Evolutionary conservation across 2,797 vertebrate genomes (phyloP).

Genomic region (Euphonia xanthogaster): DNA sequence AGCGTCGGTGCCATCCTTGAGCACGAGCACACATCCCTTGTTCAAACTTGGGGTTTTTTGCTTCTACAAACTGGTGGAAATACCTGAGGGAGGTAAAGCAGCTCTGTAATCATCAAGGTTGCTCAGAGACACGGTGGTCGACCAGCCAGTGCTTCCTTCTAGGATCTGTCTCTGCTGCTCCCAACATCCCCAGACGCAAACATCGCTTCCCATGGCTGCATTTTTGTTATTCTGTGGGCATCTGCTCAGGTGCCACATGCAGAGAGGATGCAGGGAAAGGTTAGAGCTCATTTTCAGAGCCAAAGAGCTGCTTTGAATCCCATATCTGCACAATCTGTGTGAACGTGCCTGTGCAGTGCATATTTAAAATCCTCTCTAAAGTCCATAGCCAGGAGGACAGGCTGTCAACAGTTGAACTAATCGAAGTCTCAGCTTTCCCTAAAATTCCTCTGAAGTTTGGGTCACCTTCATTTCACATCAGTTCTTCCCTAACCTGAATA

Average conservation of each 20-base stretch:
- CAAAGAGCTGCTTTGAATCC: background rate
- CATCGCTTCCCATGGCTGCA: background rate
- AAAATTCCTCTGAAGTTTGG: constrained; percentile 34
- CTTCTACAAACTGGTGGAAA: background rate
- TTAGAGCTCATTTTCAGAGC: background rate
- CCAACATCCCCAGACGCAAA: background rate
- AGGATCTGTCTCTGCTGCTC: background rate
- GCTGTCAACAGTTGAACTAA: background rate
- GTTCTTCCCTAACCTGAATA: background rate
- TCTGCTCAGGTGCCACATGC: background rate
- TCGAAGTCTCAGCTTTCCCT: background rate
- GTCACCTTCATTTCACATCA: constrained; percentile 38
- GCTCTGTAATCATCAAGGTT: background rate
- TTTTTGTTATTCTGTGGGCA: background rate
- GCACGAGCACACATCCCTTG: background rate
- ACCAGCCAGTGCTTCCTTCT: background rate
- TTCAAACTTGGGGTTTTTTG: background rate
- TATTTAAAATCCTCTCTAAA: background rate
- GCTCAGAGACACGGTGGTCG: background rate
- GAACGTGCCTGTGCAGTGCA: background rate
- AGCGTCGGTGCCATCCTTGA: background rate
- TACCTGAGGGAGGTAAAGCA: background rate
- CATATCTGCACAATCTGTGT: background rate
- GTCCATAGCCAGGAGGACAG: background rate
- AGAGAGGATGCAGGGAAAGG: background rate